phyloP scores from a whole-genome alignment of 2,797 vertebrate species.

The Leptoclinus maculatus region DNA sequence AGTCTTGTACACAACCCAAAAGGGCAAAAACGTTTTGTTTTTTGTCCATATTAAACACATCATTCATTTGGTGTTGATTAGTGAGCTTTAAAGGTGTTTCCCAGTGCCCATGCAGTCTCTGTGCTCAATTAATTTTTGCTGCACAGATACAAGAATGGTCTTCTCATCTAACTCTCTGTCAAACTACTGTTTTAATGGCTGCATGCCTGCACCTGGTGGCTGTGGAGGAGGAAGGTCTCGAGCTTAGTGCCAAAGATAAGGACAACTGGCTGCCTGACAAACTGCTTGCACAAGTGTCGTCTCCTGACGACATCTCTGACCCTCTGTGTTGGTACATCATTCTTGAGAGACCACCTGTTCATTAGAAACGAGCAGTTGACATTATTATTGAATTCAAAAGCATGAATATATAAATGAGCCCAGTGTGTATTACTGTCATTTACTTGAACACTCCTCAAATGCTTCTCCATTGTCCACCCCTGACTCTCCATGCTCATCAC shows the following conservation, averaged over 20 bases:
- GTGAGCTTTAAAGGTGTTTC: background rate
- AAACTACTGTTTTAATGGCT: background rate
- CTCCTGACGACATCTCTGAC: conserved; percentile 47
- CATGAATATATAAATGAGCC: background rate
- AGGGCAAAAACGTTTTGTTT: no score
- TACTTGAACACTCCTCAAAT: conserved; percentile 70
- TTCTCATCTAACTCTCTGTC: background rate
- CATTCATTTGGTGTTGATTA: background rate
- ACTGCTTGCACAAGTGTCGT: conserved; percentile 50
- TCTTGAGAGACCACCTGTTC: conserved; percentile 48
- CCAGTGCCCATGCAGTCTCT: background rate
- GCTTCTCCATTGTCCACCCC: conserved; percentile 64
- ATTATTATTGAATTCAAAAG: background rate
- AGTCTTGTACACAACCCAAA: no score
- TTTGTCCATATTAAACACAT: background rate
- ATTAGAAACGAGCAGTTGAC: conserved; percentile 5
- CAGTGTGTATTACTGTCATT: conserved; percentile 1
- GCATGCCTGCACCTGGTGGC: conserved; percentile 64
- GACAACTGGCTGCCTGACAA: conserved; percentile 59
- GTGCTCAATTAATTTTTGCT: background rate
- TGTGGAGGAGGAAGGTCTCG: conserved; percentile 66
- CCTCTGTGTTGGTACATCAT: conserved; percentile 33
- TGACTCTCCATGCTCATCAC: conserved; percentile 47
- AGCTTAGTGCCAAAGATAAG: conserved; percentile 57
- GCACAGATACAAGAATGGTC: background rate